Percentiles rank a stretch among this genome's conserved stretches.
Conservation (phyloP, 1,140 invertebrate species). For the Gerris buenoi region DNA sequence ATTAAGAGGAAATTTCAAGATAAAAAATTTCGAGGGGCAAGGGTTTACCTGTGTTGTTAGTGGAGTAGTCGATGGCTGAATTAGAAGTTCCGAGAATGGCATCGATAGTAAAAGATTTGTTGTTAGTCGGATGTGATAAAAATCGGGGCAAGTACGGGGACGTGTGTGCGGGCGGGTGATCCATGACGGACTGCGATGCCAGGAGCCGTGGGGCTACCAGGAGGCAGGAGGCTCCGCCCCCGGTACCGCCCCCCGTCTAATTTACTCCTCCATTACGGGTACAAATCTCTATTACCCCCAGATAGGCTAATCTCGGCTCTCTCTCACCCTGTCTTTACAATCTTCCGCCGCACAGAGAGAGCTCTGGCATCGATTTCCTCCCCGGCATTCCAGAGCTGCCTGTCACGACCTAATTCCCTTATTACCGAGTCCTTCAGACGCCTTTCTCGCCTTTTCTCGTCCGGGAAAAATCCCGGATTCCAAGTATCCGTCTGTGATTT, state of each 20-base stretch:
- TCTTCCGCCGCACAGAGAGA: too few species aligned
- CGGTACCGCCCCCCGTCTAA: not conserved
- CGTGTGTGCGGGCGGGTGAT: not conserved
- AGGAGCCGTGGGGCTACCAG: not conserved
- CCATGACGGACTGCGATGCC: not conserved
- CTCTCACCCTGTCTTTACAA: too few species aligned
- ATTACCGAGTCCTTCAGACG: not conserved
- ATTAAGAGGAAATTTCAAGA: too few species aligned
- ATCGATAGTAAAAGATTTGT: constrained; percentile 62
- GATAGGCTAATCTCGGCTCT: not conserved
- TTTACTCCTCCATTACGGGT: not conserved
- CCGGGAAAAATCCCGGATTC: too few species aligned
- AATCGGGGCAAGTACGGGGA: constrained; percentile 11
- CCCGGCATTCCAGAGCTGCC: not conserved
- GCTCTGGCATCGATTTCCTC: not conserved
- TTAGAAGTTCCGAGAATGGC: constrained; percentile 52
- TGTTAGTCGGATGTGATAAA: constrained; percentile 7
- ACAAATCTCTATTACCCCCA: not conserved
- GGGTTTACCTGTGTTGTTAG: not conserved
- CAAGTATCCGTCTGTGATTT: too few species aligned
- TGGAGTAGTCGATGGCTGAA: constrained; percentile 15
- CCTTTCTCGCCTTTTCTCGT: too few species aligned
- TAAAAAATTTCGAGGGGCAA: too few species aligned
- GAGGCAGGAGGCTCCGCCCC: not conserved
- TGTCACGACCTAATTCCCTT: not conserved